Conservation (phyloP, 2,888 invertebrate species). For the Mimachlamys varia region DNA sequence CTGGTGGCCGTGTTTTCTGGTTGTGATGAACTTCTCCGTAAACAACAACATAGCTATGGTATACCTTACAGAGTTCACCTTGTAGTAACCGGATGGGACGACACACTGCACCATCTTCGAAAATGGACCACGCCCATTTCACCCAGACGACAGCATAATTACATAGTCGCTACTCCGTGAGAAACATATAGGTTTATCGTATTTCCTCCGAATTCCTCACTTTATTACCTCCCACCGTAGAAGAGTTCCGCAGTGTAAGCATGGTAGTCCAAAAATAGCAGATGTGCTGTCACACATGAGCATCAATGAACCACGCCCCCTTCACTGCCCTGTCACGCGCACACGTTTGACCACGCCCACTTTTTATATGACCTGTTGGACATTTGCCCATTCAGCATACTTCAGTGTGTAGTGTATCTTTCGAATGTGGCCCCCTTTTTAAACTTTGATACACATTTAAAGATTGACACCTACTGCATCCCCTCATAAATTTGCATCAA, state of each 20-base stretch:
- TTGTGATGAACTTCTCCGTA: not conserved
- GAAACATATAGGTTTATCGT: constrained; percentile 7
- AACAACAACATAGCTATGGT: not conserved
- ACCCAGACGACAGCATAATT: constrained; percentile 18
- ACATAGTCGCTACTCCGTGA: constrained; percentile 1
- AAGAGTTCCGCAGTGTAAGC: not conserved
- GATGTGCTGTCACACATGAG: not conserved
- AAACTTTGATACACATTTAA: not conserved
- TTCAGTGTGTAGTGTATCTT: not conserved
- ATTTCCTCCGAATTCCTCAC: constrained; percentile 26
- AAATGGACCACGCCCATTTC: not conserved
- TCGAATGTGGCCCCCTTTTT: not conserved
- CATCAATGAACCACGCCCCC: not conserved
- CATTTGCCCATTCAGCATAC: not conserved
- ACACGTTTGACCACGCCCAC: constrained; percentile 2
- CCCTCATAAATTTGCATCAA: not conserved
- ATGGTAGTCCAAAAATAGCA: not conserved
- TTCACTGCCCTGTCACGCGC: constrained; percentile 19
- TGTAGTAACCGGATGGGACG: not conserved
- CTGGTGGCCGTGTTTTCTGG: not conserved
- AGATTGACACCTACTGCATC: not conserved
- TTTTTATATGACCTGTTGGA: not conserved
- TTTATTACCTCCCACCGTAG: constrained; percentile 8
- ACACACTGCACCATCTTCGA: constrained; percentile 4
- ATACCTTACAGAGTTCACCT: not conserved